Conservation (phyloP, 2,797 vertebrate species). For the Borostomias antarcticus region DNA sequence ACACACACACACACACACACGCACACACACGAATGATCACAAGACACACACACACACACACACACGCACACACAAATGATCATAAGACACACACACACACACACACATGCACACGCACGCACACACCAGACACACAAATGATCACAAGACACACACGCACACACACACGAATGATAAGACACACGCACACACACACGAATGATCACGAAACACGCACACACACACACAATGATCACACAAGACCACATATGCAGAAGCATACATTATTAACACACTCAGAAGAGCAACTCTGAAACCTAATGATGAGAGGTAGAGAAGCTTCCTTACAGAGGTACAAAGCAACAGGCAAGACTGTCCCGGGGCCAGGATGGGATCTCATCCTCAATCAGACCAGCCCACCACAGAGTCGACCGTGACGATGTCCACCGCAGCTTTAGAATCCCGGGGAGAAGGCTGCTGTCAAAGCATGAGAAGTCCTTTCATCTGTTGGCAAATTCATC, state of each 20-base stretch:
- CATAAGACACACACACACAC: not conserved
- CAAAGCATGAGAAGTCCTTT: constrained; percentile 25
- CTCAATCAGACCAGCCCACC: constrained; percentile 26
- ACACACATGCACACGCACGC: not conserved
- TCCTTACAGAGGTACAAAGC: constrained; percentile 69
- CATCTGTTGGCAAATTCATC: constrained; percentile 51
- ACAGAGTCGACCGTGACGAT: not conserved
- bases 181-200: no score
- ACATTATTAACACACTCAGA: no score
- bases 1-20: not conserved
- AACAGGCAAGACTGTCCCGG: constrained; percentile 53
- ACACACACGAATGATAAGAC: constrained; percentile 11
- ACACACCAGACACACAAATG: no score
- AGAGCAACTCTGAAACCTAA: no score
- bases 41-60: not conserved
- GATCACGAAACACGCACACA: no score
- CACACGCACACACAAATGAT: no score
- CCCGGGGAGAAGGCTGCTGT: constrained; percentile 50
- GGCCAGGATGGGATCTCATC: constrained; percentile 54
- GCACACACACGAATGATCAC: not conserved
- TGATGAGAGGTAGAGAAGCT: not conserved
- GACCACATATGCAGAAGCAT: no score
- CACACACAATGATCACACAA: no score
- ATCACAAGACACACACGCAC: not conserved
- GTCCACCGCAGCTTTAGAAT: constrained; percentile 31